These are phyloP conservation scores for Clarias laeviceps DNA, from an alignment of 2,797 vertebrate genomes.

Conservation along the genomic window DNA sequence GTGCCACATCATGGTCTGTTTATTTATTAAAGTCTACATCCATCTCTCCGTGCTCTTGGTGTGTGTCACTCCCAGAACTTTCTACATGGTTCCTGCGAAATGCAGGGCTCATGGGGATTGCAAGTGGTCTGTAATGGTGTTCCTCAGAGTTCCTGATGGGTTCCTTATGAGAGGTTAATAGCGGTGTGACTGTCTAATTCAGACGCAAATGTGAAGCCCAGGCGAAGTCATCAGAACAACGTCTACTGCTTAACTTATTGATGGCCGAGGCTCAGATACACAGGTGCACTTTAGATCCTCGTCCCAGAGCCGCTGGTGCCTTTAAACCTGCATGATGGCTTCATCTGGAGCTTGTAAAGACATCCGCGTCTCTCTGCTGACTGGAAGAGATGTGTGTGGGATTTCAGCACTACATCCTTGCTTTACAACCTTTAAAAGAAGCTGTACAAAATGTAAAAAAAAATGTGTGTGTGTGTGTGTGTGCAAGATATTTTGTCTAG, in stretches of 20 bases:
- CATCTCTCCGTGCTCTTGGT: neutral
- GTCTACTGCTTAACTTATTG: neutral
- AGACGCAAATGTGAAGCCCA: neutral
- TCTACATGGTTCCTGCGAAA: neutral
- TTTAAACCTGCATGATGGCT: neutral
- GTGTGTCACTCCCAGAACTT: neutral
- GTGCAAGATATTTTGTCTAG: neutral
- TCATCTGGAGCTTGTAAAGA: neutral
- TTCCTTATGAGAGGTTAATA: neutral
- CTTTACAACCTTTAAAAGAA: neutral
- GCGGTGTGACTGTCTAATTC: neutral
- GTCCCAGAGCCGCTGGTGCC: neutral
- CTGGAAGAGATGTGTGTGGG: neutral
- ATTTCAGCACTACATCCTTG: neutral
- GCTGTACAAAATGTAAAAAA: neutral
- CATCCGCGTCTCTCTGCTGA: neutral
- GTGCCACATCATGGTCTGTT: neutral
- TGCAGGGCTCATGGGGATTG: too few species aligned
- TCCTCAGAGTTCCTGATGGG: neutral
- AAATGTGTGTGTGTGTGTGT: neutral
- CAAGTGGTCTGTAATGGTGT: neutral
- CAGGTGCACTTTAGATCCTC: slow-evolving; percentile 15
- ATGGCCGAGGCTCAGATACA: neutral
- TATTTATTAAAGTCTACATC: neutral
- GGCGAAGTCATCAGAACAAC: neutral